A percentile compares a stretch with the other conserved stretches of the same genome.
phyloP scores from a whole-genome alignment of 2,888 invertebrate species.

The Clostera curtula region DNA sequence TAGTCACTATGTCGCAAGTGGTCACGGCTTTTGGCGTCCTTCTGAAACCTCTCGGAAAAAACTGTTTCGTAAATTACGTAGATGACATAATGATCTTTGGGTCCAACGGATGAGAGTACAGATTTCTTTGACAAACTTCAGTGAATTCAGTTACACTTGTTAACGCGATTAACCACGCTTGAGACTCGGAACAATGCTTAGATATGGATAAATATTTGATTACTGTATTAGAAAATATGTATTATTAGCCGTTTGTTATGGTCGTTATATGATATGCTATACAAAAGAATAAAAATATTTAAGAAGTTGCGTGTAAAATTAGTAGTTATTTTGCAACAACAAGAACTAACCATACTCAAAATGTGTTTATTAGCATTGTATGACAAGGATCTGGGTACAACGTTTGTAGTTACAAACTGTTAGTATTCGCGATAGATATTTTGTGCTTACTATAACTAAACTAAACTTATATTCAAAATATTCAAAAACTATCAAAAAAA shows the following conservation, averaged over 20 bases:
- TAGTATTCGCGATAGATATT: no score
- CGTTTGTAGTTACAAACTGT: no score
- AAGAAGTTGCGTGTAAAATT: neutral
- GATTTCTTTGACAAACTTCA: constrained; percentile 13
- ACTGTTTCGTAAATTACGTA: constrained; percentile 35
- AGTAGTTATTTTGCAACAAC: neutral
- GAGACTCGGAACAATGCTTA: constrained; percentile 34
- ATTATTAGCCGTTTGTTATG: constrained; percentile 12
- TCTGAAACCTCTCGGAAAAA: constrained; percentile 39
- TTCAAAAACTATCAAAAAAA: no score
- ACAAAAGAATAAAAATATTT: neutral
- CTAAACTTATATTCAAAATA: no score
- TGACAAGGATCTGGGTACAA: no score
- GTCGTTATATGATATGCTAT: constrained; percentile 1
- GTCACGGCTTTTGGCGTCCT: constrained; percentile 52
- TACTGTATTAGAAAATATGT: constrained; percentile 23
- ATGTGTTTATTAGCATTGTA: no score
- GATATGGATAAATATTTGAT: constrained; percentile 24
- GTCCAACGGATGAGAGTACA: constrained; percentile 16
- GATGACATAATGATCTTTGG: constrained; percentile 26
- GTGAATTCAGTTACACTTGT: constrained; percentile 37
- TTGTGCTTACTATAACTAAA: no score
- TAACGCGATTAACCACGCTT: constrained; percentile 55
- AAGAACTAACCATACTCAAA: neutral
- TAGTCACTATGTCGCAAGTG: constrained; percentile 36